phyloP scores from a whole-genome alignment of 2,888 invertebrate genomes.

The Myopa testacea region DNA sequence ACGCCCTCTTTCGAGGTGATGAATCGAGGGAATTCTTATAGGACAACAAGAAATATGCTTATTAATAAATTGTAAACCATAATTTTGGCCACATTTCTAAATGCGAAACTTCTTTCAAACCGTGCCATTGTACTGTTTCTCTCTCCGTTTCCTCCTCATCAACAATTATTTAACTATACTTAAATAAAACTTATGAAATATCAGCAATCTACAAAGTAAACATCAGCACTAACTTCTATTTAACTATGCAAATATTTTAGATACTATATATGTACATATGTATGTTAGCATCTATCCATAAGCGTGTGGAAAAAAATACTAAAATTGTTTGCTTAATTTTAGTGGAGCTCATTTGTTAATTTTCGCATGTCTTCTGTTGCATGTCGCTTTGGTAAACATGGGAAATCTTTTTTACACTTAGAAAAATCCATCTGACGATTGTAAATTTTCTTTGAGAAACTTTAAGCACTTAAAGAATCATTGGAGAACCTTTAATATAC shows the following conservation, averaged over 20 bases:
- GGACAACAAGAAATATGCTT: too few relatives aligned
- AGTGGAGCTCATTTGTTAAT: constrained; percentile 24
- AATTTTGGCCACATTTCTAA: too few relatives aligned
- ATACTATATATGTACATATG: neutral
- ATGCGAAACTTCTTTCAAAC: too few relatives aligned
- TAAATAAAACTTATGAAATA: neutral
- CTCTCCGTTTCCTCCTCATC: too few relatives aligned
- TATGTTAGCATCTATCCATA: neutral
- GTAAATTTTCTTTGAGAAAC: too few relatives aligned
- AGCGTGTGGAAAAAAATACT: constrained; percentile 15
- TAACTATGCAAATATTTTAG: constrained; percentile 11
- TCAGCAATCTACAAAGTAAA: neutral
- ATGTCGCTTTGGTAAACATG: neutral
- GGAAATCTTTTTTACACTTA: constrained; percentile 23
- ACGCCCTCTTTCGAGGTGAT: too few relatives aligned
- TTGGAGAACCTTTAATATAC: too few relatives aligned
- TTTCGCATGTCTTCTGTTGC: constrained; percentile 37
- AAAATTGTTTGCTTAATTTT: constrained; percentile 20
- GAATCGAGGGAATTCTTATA: too few relatives aligned
- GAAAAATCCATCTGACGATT: neutral
- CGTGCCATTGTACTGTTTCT: too few relatives aligned
- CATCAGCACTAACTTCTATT: neutral
- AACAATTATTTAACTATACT: too few relatives aligned
- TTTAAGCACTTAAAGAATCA: too few relatives aligned
- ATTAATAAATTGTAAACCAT: too few relatives aligned